Conservation (phyloP, 2,113 vertebrate species). For the Hiodon tergisus region DNA sequence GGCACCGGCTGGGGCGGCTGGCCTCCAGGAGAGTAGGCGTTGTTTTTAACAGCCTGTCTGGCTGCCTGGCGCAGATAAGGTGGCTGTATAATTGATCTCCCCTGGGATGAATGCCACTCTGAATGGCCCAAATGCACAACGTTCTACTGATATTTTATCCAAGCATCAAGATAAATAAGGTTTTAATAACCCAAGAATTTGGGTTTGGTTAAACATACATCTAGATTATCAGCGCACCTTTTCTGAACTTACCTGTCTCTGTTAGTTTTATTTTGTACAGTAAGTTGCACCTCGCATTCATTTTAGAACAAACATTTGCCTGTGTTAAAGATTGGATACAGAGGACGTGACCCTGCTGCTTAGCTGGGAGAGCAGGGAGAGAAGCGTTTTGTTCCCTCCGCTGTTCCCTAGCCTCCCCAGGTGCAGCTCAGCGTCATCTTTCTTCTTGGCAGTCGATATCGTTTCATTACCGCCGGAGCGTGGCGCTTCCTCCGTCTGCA, state of each 20-base stretch:
- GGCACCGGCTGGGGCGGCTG: neutral
- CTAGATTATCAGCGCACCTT: too few relatives aligned
- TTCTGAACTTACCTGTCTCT: too few relatives aligned
- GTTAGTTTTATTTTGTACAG: too few relatives aligned
- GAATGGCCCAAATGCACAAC: neutral
- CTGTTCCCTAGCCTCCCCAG: neutral
- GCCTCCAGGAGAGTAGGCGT: neutral
- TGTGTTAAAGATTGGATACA: neutral
- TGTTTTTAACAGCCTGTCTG: neutral
- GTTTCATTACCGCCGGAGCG: conserved; percentile 19
- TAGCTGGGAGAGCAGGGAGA: neutral
- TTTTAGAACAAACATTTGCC: neutral
- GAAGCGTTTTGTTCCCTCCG: neutral
- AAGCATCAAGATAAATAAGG: too few relatives aligned
- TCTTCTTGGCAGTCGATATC: conserved; percentile 28
- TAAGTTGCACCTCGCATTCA: neutral
- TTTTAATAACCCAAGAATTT: too few relatives aligned
- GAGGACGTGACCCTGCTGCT: neutral
- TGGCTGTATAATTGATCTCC: neutral
- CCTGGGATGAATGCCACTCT: neutral
- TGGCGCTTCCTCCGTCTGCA: neutral
- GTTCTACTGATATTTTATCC: too few relatives aligned
- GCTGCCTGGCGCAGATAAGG: conserved; percentile 6
- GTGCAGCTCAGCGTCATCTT: conserved; percentile 22
- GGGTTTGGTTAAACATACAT: too few relatives aligned